Evolutionary conservation across 2,113 vertebrate genomes (phyloP).

Genomic region (Actenoides lindsayi): DNA sequence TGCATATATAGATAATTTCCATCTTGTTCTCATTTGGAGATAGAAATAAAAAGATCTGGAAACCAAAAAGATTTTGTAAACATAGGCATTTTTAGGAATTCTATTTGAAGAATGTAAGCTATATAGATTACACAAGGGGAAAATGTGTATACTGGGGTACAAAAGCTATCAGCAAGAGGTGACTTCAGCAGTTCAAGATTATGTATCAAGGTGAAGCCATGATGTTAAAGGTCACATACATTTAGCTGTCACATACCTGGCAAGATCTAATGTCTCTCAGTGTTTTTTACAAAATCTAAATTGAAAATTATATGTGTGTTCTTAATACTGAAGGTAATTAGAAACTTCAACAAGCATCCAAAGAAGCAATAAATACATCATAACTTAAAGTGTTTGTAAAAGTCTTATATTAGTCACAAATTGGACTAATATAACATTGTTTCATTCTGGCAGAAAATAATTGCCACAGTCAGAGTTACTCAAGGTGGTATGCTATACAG

Average conservation of each 20-base stretch:
- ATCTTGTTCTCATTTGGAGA: neutral
- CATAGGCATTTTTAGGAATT: neutral
- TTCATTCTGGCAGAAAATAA: neutral
- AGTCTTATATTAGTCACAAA: neutral
- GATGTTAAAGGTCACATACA: neutral
- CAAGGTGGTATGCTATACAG: neutral
- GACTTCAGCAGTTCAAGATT: neutral
- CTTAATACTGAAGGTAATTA: neutral
- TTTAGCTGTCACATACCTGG: neutral
- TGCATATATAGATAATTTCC: slow-evolving; percentile 21
- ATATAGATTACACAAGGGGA: neutral
- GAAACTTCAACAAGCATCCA: neutral
- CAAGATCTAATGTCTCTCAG: neutral
- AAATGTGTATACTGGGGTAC: neutral
- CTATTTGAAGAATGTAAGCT: neutral
- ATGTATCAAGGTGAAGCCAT: neutral
- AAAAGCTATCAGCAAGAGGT: neutral
- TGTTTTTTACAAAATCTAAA: neutral
- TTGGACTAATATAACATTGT: neutral
- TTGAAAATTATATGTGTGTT: neutral
- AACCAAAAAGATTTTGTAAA: neutral
- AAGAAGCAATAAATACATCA: neutral
- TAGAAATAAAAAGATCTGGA: neutral
- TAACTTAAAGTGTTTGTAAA: neutral
- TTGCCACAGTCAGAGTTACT: neutral